A percentile compares a stretch with the other conserved stretches of the same genome.
Evolutionary conservation across 37 sponge, comb jelly and placozoan genomes (phyloP).

Genomic region (Hormiphora californensis): DNA sequence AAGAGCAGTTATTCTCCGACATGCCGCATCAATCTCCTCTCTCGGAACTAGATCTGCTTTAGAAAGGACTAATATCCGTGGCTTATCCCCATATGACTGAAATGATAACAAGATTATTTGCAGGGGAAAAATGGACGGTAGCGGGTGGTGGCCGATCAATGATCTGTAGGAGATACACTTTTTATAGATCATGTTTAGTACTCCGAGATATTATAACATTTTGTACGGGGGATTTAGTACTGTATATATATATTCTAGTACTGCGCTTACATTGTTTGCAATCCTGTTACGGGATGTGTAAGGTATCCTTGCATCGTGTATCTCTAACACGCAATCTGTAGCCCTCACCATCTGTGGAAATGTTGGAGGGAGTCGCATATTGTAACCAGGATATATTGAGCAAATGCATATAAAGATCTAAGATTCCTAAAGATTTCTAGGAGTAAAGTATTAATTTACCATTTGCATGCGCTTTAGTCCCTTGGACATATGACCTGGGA

Average conservation of each 20-base stretch:
- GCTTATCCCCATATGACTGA: background rate
- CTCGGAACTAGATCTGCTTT: constrained; percentile 14
- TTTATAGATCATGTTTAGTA: too few relatives aligned
- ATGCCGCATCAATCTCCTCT: background rate
- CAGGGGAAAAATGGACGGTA: too few relatives aligned
- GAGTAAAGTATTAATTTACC: background rate
- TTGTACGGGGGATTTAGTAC: too few relatives aligned
- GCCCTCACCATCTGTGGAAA: background rate
- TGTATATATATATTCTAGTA: too few relatives aligned
- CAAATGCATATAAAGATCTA: background rate
- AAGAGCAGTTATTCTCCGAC: background rate
- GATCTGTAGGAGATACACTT: too few relatives aligned
- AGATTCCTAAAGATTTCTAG: background rate
- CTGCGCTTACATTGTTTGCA: background rate
- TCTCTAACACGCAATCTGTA: constrained; percentile 15
- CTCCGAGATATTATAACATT: too few relatives aligned
- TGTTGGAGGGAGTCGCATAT: too few relatives aligned
- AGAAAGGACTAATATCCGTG: background rate
- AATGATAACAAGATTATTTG: too few relatives aligned
- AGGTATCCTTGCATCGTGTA: constrained; percentile 42
- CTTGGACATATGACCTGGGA: constrained; percentile 24
- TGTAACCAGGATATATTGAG: background rate
- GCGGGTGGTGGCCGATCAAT: too few relatives aligned
- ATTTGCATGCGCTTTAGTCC: constrained; percentile 47
- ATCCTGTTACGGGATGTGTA: background rate